Evolutionary conservation across 37 sponge, comb jelly and placozoan species (phyloP).

Genomic region (Crambe crambe): DNA sequence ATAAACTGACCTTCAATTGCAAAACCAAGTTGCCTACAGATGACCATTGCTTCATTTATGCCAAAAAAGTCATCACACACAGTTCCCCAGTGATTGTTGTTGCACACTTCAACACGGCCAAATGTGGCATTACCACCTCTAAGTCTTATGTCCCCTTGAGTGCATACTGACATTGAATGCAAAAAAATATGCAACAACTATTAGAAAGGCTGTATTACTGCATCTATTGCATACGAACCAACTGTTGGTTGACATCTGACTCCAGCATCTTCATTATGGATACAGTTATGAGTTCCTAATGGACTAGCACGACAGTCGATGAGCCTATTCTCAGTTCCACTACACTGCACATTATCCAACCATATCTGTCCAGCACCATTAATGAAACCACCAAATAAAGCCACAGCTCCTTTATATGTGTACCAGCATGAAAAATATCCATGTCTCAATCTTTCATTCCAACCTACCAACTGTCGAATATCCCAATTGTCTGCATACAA

Average conservation of each 20-base stretch:
- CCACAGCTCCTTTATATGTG: neutral
- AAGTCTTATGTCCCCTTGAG: neutral
- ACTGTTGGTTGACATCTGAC: neutral
- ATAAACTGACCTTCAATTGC: neutral
- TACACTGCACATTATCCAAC: constrained; percentile 12
- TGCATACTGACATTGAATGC: neutral
- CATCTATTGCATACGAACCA: too few species aligned
- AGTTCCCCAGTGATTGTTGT: constrained; percentile 16
- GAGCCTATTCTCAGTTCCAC: neutral
- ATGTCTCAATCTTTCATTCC: too few species aligned
- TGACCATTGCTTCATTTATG: neutral
- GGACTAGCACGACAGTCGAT: neutral
- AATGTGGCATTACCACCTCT: neutral
- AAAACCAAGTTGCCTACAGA: constrained; percentile 8
- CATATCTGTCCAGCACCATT: neutral
- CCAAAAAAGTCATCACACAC: constrained; percentile 1
- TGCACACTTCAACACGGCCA: constrained; percentile 16
- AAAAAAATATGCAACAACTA: too few species aligned
- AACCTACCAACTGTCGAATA: neutral
- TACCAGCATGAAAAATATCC: too few species aligned
- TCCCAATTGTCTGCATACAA: constrained; percentile 7
- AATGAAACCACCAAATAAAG: neutral
- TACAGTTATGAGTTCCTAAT: neutral
- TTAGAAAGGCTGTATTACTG: too few species aligned
- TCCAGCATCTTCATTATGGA: constrained; percentile 10